Conservation (phyloP, 2,797 vertebrate species). For the Austrolebias charrua region DNA sequence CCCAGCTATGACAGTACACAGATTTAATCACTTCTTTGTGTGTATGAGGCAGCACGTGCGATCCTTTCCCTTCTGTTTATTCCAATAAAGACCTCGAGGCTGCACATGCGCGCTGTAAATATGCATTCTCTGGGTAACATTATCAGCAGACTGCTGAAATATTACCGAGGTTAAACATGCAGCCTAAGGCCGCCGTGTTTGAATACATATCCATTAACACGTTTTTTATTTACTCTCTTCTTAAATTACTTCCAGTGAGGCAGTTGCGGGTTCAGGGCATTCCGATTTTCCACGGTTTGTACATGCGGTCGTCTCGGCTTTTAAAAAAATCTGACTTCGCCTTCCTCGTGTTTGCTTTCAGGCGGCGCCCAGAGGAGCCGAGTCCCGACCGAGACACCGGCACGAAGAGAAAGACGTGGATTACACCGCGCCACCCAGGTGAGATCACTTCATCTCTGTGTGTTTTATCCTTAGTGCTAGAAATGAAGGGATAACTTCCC, state of each 20-base stretch:
- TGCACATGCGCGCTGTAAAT: conserved; percentile 8
- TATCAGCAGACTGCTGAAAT: conserved; percentile 7
- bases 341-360: conserved; percentile 57
- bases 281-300: conserved; percentile 7
- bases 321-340: conserved; percentile 3
- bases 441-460: conserved; percentile 58
- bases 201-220: conserved; percentile 7
- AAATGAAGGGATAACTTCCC: conserved; percentile 44
- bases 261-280: not conserved
- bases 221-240: conserved; percentile 8
- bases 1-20: no score
- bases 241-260: conserved; percentile 1
- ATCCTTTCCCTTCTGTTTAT: conserved; percentile 13
- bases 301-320: not conserved
- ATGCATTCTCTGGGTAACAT: not conserved
- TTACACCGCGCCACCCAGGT: conserved; percentile 86
- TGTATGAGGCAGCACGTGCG: not conserved
- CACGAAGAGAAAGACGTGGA: conserved; percentile 84
- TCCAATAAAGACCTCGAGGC: conserved; percentile 19
- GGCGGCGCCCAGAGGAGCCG: conserved; percentile 84
- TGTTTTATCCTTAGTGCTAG: conserved; percentile 20
- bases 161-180: conserved; percentile 32
- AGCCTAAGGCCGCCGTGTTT: conserved; percentile 22
- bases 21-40: not conserved
- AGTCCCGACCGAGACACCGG: conserved; percentile 73